Percentiles rank a stretch among this genome's conserved stretches.
Conservation (phyloP, 2,797 vertebrate genomes). For the Urosaurus nigricauda region DNA sequence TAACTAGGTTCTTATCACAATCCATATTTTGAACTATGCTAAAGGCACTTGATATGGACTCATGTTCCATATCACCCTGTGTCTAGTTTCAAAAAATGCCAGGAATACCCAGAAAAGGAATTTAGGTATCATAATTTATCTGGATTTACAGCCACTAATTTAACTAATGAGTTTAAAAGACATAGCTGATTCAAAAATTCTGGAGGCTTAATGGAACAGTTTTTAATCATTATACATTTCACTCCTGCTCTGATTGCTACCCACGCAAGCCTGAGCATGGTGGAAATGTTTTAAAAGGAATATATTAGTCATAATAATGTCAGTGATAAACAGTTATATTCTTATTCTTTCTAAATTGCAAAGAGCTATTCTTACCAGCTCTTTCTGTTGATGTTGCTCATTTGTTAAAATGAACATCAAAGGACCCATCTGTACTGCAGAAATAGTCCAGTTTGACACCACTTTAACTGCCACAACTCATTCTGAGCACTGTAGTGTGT, state of each 20-base stretch:
- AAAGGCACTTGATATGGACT: neutral
- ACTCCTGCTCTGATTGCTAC: neutral
- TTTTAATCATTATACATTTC: constrained; percentile 12
- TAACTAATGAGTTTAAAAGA: constrained; percentile 30
- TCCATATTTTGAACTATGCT: neutral
- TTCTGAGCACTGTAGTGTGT: too few relatives aligned
- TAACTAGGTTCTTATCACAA: neutral
- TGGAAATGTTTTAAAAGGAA: neutral
- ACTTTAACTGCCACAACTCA: too few relatives aligned
- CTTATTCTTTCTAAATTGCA: neutral
- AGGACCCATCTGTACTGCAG: too few relatives aligned
- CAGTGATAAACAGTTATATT: neutral
- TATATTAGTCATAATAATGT: constrained; percentile 13
- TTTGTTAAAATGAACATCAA: neutral
- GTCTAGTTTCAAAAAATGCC: neutral
- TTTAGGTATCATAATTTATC: neutral
- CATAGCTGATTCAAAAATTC: constrained; percentile 4
- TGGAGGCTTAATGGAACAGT: constrained; percentile 2
- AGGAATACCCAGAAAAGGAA: neutral
- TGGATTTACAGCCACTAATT: constrained; percentile 17
- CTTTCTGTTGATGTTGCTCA: neutral
- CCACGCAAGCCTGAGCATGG: neutral
- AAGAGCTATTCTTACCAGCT: neutral
- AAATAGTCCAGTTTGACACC: too few relatives aligned
- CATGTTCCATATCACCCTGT: neutral